Percentiles rank a stretch among this genome's conserved stretches.
These are phyloP conservation scores for Lasioglossum vierecki DNA, from an alignment of 2,888 invertebrate species.

Conservation along the genomic window DNA sequence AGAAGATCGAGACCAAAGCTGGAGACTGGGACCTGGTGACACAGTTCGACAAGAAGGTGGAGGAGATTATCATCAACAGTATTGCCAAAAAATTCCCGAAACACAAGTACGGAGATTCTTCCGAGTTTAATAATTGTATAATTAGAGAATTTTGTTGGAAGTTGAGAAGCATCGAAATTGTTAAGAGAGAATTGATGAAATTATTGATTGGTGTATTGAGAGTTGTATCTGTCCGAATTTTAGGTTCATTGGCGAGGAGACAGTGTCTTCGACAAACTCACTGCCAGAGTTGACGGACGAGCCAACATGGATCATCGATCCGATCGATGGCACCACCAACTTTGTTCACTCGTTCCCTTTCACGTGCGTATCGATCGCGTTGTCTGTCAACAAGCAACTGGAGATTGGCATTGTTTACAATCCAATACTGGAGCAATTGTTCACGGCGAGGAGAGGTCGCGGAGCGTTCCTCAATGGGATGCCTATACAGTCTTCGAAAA, in stretches of 20 bases:
- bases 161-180: not conserved
- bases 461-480: constrained; percentile 87
- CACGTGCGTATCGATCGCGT: constrained; percentile 89
- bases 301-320: constrained; percentile 94
- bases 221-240: not conserved
- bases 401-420: constrained; percentile 91
- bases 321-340: constrained; percentile 95
- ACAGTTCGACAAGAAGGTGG: constrained; percentile 91
- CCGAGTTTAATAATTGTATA: not conserved
- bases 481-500: not conserved
- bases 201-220: not conserved
- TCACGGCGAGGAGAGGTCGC: constrained; percentile 88
- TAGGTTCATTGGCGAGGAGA: constrained; percentile 94
- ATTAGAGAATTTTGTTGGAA: not conserved
- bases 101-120: constrained; percentile 85
- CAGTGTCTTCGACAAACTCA: constrained; percentile 83
- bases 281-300: constrained; percentile 88
- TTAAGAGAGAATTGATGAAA: not conserved
- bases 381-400: constrained; percentile 86
- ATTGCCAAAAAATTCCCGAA: constrained; percentile 86
- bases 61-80: constrained; percentile 88
- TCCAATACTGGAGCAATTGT: constrained; percentile 90
- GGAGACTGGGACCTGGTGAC: constrained; percentile 92
- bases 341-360: constrained; percentile 91
- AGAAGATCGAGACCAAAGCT: constrained; percentile 86